Percentiles rank a stretch among this genome's conserved stretches.
Evolutionary conservation across 2,888 invertebrate genomes (phyloP).

Genomic region (Amiota mariae): DNA sequence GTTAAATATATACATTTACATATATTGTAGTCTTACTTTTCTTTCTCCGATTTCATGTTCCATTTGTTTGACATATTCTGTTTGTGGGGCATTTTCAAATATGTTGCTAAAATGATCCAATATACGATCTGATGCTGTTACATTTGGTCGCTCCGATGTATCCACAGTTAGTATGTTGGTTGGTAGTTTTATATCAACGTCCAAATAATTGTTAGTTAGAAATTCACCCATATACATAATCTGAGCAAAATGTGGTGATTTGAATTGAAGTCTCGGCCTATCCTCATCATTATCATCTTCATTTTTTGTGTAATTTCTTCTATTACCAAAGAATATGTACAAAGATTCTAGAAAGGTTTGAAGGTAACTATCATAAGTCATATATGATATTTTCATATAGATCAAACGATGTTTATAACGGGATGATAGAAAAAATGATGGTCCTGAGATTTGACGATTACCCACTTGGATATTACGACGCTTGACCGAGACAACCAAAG

Average conservation of each 20-base stretch:
- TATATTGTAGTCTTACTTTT: slow-evolving; percentile 48
- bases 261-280: slow-evolving; percentile 60
- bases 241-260: slow-evolving; percentile 74
- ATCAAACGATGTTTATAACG: slow-evolving; percentile 70
- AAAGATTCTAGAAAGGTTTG: slow-evolving; percentile 54
- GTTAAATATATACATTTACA: no score
- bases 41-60: slow-evolving; percentile 55
- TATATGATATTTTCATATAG: slow-evolving; percentile 63
- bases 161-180: slow-evolving; percentile 71
- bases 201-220: slow-evolving; percentile 69
- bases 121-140: slow-evolving; percentile 66
- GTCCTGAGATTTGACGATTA: slow-evolving; percentile 63
- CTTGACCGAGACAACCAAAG: slow-evolving; percentile 76
- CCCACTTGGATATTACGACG: slow-evolving; percentile 65
- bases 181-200: slow-evolving; percentile 62
- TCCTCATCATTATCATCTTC: not conserved
- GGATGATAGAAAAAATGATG: slow-evolving; percentile 72
- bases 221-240: slow-evolving; percentile 75
- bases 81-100: slow-evolving; percentile 70
- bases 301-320: no score
- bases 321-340: slow-evolving; percentile 41
- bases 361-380: slow-evolving; percentile 58
- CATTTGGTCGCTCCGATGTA: slow-evolving; percentile 57
- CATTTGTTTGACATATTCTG: slow-evolving; percentile 69
- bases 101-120: slow-evolving; percentile 70